A percentile compares a stretch with the other conserved stretches of the same genome.
phyloP scores from a whole-genome alignment of 2,113 vertebrate species.

The Chaenocephalus aceratus region DNA sequence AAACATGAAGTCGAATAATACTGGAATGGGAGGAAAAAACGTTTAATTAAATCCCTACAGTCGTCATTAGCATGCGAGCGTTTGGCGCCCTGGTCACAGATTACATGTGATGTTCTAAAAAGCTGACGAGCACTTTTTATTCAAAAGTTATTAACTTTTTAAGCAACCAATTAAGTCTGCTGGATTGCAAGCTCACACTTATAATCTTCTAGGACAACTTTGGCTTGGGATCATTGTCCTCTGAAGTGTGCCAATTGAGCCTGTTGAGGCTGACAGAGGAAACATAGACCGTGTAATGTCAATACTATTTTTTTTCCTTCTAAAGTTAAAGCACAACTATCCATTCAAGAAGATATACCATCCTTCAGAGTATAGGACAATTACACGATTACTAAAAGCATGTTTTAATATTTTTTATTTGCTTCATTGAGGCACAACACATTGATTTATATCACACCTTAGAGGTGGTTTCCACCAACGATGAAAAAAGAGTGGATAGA shows the following conservation, averaged over 20 bases:
- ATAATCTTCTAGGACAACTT: constrained; percentile 79
- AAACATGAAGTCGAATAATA: constrained; percentile 73
- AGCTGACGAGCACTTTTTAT: constrained; percentile 85
- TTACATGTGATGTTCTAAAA: constrained; percentile 83
- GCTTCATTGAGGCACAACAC: constrained; percentile 9
- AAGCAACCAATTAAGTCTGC: constrained; percentile 85
- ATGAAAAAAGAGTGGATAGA: background rate
- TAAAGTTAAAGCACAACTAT: constrained; percentile 14
- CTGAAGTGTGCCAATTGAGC: constrained; percentile 75
- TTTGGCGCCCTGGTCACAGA: constrained; percentile 76
- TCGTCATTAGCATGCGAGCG: constrained; percentile 79
- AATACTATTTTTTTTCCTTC: constrained; percentile 36
- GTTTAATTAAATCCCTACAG: constrained; percentile 85
- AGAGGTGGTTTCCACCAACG: constrained; percentile 19
- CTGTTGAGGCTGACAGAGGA: constrained; percentile 68
- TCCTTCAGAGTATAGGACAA: constrained; percentile 14
- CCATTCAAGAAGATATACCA: background rate
- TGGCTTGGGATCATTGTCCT: constrained; percentile 76
- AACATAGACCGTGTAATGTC: constrained; percentile 66
- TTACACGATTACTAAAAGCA: constrained; percentile 30
- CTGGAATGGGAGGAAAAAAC: constrained; percentile 69
- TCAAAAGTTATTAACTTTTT: constrained; percentile 86
- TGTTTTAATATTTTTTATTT: constrained; percentile 24
- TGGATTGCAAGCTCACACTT: constrained; percentile 74
- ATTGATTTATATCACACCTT: background rate